Conservation (phyloP, 1,140 invertebrate genomes). For the Andrena cerasifolii region DNA sequence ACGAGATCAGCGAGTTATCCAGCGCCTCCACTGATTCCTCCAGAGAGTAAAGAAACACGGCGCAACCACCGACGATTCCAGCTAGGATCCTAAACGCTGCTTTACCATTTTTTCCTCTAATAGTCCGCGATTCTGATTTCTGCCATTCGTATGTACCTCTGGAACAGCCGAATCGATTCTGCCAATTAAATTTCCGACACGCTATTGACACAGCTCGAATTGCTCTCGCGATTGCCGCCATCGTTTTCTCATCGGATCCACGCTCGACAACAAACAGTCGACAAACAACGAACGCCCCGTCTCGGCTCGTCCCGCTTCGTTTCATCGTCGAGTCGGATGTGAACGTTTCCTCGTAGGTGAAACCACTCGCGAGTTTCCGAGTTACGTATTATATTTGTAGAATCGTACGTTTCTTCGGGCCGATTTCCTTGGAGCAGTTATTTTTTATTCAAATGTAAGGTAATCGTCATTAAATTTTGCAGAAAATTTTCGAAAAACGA, state of each 20-base stretch:
- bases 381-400: too few relatives aligned
- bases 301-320: not conserved
- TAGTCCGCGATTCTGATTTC: not conserved
- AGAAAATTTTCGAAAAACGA: too few relatives aligned
- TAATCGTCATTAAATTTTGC: too few relatives aligned
- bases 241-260: not conserved
- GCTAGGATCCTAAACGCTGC: not conserved
- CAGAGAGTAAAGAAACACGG: slow-evolving; percentile 54
- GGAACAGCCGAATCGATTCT: not conserved
- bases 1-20: slow-evolving; percentile 18
- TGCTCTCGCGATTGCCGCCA: not conserved
- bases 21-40: slow-evolving; percentile 58
- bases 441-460: too few relatives aligned
- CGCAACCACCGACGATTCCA: slow-evolving; percentile 45
- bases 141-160: not conserved
- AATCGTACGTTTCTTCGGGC: too few relatives aligned
- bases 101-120: not conserved
- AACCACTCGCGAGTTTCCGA: too few relatives aligned
- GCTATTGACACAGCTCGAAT: not conserved
- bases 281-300: not conserved
- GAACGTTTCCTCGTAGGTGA: too few relatives aligned
- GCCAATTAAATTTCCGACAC: not conserved
- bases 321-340: too few relatives aligned
- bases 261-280: not conserved
- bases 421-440: too few relatives aligned